Evolutionary conservation across 1,140 invertebrate species (phyloP), one percentile per base, ranked within the genome.

Genomic region (Dreissena polymorpha): DNA sequence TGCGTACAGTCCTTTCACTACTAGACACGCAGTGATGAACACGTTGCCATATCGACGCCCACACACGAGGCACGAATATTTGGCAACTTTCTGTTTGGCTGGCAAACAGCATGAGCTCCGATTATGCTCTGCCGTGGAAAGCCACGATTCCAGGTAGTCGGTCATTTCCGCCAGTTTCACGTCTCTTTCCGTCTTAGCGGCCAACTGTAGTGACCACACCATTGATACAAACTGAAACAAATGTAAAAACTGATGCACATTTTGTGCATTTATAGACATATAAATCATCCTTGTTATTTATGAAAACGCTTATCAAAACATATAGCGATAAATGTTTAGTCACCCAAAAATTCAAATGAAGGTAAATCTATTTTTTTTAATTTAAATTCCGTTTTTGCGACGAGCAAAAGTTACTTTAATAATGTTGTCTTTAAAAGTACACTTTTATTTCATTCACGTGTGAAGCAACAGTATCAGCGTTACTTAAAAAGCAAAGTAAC

Each of bases 31-130:
- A 55, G 91, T 89, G 8, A 93, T 89, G 18, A 94, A 90, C 78
- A 93, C 94, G 82, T 93, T 93, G n/a, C 93, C 93, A 86, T 93
- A 93, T 69, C 93, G 88, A 71, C 91, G 90, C 7, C 94, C 93
- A 73, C 89, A 89, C 16, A 91, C 55, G 50, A 90, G 76, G 67
- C 85, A 88, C 51, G 51, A 81, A 63, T 63, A 73, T 51, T 67
- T 70, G 21, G 85, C 72, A 18, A 86, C 16, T 29, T 60, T 79
- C 63, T 83, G 68, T 60, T 75, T 74, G 16, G 67, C 13, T 7
- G 23, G 27, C 14, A 69, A 25, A 73, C 80, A 83, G 25, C 80
- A 83, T 10, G 60, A 29, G 63, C 27, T 29, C 10, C 65, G 12
- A 70, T 75, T 75, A 18, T 74, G 80, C 68, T 74, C 60, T n/a